phyloP scores from a whole-genome alignment of 2,888 invertebrate genomes.

The Gari tellinella region DNA sequence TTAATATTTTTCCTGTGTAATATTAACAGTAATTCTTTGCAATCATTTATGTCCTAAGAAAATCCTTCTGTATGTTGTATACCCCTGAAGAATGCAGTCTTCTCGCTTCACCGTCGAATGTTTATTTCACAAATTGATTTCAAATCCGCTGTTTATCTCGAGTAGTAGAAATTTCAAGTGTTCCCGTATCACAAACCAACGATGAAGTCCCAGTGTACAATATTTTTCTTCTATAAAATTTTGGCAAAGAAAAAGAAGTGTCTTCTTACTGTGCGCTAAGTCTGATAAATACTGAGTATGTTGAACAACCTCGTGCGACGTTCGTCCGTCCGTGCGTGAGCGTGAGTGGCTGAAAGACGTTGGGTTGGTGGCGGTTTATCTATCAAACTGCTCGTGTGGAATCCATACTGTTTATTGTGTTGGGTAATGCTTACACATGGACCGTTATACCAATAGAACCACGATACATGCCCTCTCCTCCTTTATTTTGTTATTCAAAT shows the following conservation, averaged over 20 bases:
- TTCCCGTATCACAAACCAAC: too few species aligned
- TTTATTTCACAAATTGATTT: slow-evolving; percentile 55
- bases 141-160: slow-evolving; percentile 46
- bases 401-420: too few species aligned
- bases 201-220: neutral
- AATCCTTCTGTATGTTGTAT: too few species aligned
- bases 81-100: neutral
- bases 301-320: neutral
- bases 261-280: neutral
- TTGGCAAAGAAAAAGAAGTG: slow-evolving; percentile 1
- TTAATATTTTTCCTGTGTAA: too few species aligned
- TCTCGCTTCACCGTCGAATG: slow-evolving; percentile 2
- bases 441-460: too few species aligned
- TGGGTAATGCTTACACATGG: too few species aligned
- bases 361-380: slow-evolving; percentile 1
- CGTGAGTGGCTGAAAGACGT: slow-evolving; percentile 29
- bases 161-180: neutral
- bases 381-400: too few species aligned
- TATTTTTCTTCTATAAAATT: neutral
- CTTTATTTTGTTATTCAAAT: slow-evolving; percentile 51
- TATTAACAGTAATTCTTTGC: too few species aligned
- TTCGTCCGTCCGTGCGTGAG: slow-evolving; percentile 25
- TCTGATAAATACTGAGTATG: too few species aligned
- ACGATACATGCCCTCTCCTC: too few species aligned
- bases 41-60: too few species aligned